Conservation (phyloP, 2,113 vertebrate species). For the Eubucco bourcierii region DNA sequence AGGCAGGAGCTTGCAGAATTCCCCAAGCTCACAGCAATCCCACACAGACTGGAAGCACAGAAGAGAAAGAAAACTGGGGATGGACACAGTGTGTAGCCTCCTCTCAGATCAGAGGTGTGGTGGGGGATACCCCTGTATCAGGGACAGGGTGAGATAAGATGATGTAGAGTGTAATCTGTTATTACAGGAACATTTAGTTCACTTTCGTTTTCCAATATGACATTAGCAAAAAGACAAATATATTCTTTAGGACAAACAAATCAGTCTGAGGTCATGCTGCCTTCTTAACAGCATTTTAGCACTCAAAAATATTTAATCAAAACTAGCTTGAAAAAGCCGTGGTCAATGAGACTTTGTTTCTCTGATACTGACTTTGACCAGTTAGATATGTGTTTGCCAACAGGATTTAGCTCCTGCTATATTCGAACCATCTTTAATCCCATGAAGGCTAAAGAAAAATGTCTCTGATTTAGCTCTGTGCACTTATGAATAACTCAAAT, state of each 20-base stretch:
- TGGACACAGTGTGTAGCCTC: rapidly evolving
- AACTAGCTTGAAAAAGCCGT: neutral
- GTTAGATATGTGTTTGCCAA: neutral
- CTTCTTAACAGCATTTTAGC: neutral
- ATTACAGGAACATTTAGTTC: neutral
- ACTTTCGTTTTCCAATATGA: neutral
- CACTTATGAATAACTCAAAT: slow-evolving; percentile 65
- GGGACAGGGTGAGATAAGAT: neutral
- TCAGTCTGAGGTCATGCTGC: neutral
- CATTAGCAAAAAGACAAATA: neutral
- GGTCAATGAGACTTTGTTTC: neutral
- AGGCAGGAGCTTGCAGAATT: neutral
- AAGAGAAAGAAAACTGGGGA: neutral
- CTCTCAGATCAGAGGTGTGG: neutral
- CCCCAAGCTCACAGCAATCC: neutral
- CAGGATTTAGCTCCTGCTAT: slow-evolving; percentile 55
- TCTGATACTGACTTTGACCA: slow-evolving; percentile 10
- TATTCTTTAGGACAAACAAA: neutral
- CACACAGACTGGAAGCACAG: neutral
- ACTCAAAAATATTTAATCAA: neutral
- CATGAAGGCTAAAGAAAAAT: slow-evolving; percentile 55
- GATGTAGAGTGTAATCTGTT: neutral
- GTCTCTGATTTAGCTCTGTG: slow-evolving; percentile 38
- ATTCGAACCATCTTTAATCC: slow-evolving; percentile 59
- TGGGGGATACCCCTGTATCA: neutral